Base-by-base conservation (phyloP, 2,797 vertebrate genomes). In the Periparus ater region DNA sequence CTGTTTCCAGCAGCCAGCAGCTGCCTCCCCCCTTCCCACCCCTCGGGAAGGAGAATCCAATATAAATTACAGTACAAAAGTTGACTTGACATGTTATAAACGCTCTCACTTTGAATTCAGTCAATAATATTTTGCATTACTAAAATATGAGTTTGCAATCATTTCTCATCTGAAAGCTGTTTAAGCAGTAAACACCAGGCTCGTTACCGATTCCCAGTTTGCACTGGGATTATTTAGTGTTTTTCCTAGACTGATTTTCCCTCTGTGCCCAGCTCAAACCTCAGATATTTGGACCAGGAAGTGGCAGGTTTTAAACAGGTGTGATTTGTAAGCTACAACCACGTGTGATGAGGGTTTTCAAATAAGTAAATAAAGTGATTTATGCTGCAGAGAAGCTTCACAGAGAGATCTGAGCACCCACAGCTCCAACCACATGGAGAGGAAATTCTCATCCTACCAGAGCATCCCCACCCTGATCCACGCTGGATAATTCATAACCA, bases 71-170 rank as follows among this genome's bases (percentile, higher is more conserved):
- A 55, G 57, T 0, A 68, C 58, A 54, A 71, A 77, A 27, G 27
- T 66, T 53, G 80, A 67, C 44, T 16, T 4, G 75, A 44, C 32
- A 2, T 0, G 20, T 38, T 70, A 29, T 26, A 89, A 92, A 77
- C 0, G 26, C 51, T 42, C 47, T 34, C 60, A 7, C 55, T 87
- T 76, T 60, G 51, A 79, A 66, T 92, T 89, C 88, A 84, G 93
- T 70, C 95, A 92, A 78, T 82, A 82, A 48, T 42, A 51, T 29
- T 91, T 85, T 79, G 89, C 86, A 66, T 93, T 84, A 78, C 74
- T 84, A 58, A 94, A 94, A 70, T 55, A 84, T 3, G 55, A 58
- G 45, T 47, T 66, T 76, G 21, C 77, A 79, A 47, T 82, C 60
- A 50, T 38, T 89, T 50, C 86, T 79, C 77, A 79, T 57, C 71